phyloP scores from a whole-genome alignment of 2,113 vertebrate species.

The Podocnemis expansa region DNA sequence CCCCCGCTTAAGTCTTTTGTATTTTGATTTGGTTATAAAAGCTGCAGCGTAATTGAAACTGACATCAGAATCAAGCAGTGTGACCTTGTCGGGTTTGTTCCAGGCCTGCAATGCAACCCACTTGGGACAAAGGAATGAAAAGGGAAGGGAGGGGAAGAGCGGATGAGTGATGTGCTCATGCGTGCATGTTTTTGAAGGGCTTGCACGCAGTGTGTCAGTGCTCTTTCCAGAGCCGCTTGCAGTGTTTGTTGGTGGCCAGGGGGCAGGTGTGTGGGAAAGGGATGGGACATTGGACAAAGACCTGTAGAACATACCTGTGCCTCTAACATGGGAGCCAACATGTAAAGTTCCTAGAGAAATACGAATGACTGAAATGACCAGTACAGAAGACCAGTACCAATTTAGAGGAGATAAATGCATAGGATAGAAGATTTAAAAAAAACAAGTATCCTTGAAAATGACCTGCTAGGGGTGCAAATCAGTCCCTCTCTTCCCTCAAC shows the following conservation, averaged over 20 bases:
- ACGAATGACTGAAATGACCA: not conserved
- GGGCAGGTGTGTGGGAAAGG: not conserved
- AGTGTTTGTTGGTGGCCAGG: not conserved
- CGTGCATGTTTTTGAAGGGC: conserved; percentile 28
- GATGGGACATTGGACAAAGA: not conserved
- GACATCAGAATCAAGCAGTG: conserved; percentile 78
- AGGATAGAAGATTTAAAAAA: not conserved
- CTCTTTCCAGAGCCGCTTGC: conserved; percentile 10
- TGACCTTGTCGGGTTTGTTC: conserved; percentile 80
- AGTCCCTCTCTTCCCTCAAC: not conserved
- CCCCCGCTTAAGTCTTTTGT: conserved; percentile 50
- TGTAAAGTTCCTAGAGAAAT: not conserved
- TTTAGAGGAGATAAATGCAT: not conserved
- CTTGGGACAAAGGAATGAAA: conserved; percentile 16
- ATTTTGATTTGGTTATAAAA: conserved; percentile 84
- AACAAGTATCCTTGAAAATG: not conserved
- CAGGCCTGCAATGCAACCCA: conserved; percentile 20
- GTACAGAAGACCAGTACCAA: not conserved
- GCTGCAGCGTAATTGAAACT: conserved; percentile 80
- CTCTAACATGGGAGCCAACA: not conserved
- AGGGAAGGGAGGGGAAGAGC: not conserved
- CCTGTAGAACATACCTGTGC: not conserved
- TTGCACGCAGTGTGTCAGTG: not conserved
- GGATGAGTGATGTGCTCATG: fast-evolving
- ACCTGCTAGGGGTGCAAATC: not conserved